A percentile compares a stretch with the other conserved stretches of the same genome.
phyloP scores from a whole-genome alignment of 1,140 invertebrate genomes.

The Halictus rubicundus region DNA sequence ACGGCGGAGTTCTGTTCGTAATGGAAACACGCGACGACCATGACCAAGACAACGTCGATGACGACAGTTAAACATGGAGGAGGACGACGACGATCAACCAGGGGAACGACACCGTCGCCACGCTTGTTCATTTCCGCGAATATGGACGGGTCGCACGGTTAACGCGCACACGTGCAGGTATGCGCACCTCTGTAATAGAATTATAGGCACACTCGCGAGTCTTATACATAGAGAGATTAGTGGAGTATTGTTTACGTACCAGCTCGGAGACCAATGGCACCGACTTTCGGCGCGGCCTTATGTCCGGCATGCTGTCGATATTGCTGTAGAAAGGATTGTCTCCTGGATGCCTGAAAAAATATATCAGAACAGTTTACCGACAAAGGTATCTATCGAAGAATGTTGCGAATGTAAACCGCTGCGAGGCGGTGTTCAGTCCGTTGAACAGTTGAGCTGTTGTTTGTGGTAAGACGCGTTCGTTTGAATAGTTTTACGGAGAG shows the following conservation, averaged over 20 bases:
- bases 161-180: slow-evolving; percentile 58
- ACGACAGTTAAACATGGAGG: slow-evolving; percentile 35
- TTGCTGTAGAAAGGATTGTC: slow-evolving; percentile 99
- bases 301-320: slow-evolving; percentile 99
- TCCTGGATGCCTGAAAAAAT: slow-evolving; percentile 88
- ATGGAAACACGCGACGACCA: slow-evolving; percentile 8
- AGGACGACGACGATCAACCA: slow-evolving; percentile 42
- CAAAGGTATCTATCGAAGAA: not conserved
- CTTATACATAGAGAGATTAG: slow-evolving; percentile 11
- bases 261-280: slow-evolving; percentile 99
- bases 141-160: slow-evolving; percentile 57
- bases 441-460: too few relatives aligned
- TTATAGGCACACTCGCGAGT: slow-evolving; percentile 31
- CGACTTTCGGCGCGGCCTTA: slow-evolving; percentile 96
- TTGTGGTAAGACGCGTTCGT: too few relatives aligned
- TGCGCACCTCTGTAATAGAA: slow-evolving; percentile 50
- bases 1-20: not conserved
- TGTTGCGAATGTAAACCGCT: not conserved
- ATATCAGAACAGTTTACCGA: not conserved
- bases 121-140: slow-evolving; percentile 70
- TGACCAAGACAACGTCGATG: slow-evolving; percentile 32
- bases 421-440: not conserved
- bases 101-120: slow-evolving; percentile 56
- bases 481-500: too few relatives aligned
- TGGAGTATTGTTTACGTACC: slow-evolving; percentile 87